These are phyloP conservation scores for Melozone crissalis DNA, from an alignment of 2,113 vertebrate genomes.

Conservation along the genomic window DNA sequence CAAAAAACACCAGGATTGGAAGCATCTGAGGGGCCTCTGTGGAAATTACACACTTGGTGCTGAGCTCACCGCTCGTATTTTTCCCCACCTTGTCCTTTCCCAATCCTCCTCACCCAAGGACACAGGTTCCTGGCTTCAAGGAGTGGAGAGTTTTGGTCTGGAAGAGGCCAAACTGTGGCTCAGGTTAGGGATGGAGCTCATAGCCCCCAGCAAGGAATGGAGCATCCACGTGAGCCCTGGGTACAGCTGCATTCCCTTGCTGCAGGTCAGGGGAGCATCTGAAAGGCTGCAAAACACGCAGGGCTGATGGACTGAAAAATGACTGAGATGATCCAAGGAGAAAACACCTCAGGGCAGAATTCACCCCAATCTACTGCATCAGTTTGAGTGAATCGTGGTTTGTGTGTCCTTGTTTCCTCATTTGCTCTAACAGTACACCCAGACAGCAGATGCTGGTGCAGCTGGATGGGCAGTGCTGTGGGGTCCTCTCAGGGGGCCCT, in stretches of 20 bases:
- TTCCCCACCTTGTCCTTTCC: not conserved
- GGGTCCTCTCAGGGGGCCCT: not conserved
- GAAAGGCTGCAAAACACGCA: not conserved
- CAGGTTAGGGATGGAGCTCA: not conserved
- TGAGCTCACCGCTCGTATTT: constrained; percentile 41
- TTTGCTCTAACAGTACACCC: not conserved
- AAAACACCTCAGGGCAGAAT: not conserved
- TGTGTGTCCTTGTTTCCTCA: not conserved
- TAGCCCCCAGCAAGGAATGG: not conserved
- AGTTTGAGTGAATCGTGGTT: not conserved
- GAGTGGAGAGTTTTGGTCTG: not conserved
- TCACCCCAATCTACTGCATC: not conserved
- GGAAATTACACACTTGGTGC: not conserved
- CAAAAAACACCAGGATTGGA: not conserved
- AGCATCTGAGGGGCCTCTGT: constrained; percentile 17
- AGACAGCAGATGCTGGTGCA: not conserved
- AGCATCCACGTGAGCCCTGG: not conserved
- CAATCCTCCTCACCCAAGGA: constrained; percentile 23
- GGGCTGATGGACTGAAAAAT: not conserved
- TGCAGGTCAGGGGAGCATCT: not conserved
- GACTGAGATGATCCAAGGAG: not conserved
- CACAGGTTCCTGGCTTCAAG: not conserved
- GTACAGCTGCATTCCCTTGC: not conserved
- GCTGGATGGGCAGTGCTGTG: not conserved
- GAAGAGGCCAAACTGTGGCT: not conserved